Base-by-base conservation (phyloP, 2,113 vertebrate genomes). In the Psittacula cyanocephala region DNA sequence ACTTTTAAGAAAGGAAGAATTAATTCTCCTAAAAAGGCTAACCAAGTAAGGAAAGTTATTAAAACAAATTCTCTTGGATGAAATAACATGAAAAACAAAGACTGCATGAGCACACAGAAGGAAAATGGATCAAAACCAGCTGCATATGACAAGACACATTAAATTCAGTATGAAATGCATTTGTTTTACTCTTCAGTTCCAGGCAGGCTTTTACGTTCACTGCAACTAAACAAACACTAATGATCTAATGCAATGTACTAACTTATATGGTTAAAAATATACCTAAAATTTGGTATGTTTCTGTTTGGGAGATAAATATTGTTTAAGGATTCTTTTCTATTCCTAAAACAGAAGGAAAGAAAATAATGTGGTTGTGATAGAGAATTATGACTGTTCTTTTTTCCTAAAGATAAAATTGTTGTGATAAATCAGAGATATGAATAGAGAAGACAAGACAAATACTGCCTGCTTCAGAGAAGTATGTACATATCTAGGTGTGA, bases 111-210 rank as follows among this genome's bases (percentile, higher is more conserved):
- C 55, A 6, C 1, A 0, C 29, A 91, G 41, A 79, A 71, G 20
- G 27, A 50, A 95, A 96, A 77, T 23, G 39, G 43, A 93, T 80
- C 49, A 86, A 94, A 88, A 82, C 4, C 59, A 94, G 60, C 60
- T 80, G n/a, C 31, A 29, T 69, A n/a, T 70, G 75, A 69, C 6
- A 7, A 91, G 69, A 77, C 17, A 75, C 5, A 39, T 35, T 50
- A 65, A 74, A 85, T 70, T 86, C 68, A 80, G 24, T 43, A 69
- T 27, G 7, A 93, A 89, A 93, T 37, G 29, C 3, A 52, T 72
- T 82, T 83, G 60, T 29, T 91, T 76, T 49, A 67, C 29, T 81
- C 33, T 74, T 85, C 37, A 74, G 24, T 83, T 88, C 27, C 82
- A 85, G 39, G 18, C 16, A 86, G 60, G 33, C 52, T 77, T 88